These are phyloP conservation scores for Rapana venosa DNA, from an alignment of 2,888 invertebrate genomes.

Conservation along the genomic window DNA sequence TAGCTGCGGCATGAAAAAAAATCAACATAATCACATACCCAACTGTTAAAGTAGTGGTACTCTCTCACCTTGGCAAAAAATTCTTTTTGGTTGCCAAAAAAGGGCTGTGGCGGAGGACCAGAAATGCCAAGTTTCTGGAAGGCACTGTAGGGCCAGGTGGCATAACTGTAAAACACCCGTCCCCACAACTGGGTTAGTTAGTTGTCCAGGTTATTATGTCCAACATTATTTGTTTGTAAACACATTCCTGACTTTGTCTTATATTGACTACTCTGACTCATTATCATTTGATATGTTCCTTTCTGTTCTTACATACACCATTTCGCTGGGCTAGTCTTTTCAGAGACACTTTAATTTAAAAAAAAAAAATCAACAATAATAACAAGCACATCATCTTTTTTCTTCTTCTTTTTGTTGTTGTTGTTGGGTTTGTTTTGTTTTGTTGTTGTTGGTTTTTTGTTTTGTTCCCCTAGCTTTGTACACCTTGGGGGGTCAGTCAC, in stretches of 20 bases:
- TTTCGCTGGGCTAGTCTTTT: too few relatives aligned
- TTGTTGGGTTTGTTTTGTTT: too few relatives aligned
- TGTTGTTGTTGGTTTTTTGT: too few relatives aligned
- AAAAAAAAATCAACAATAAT: too few relatives aligned
- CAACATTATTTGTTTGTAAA: not conserved
- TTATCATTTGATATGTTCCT: not conserved
- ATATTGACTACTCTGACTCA: not conserved
- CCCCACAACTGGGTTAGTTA: not conserved
- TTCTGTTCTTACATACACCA: not conserved
- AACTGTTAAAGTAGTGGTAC: not conserved
- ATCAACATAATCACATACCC: not conserved
- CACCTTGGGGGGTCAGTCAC: too few relatives aligned
- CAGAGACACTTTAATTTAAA: too few relatives aligned
- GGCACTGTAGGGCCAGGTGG: not conserved
- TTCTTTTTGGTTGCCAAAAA: not conserved
- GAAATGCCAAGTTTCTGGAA: not conserved
- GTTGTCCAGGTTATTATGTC: too few relatives aligned
- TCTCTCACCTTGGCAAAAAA: not conserved
- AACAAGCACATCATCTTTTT: too few relatives aligned
- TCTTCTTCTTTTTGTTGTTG: too few relatives aligned
- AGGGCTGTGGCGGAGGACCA: not conserved
- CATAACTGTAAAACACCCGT: not conserved
- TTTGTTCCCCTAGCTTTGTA: too few relatives aligned
- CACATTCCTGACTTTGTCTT: not conserved
- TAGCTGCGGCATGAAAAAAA: not conserved